Base-by-base conservation (phyloP, 2,888 invertebrate species). In the Phaedon cochleariae region DNA sequence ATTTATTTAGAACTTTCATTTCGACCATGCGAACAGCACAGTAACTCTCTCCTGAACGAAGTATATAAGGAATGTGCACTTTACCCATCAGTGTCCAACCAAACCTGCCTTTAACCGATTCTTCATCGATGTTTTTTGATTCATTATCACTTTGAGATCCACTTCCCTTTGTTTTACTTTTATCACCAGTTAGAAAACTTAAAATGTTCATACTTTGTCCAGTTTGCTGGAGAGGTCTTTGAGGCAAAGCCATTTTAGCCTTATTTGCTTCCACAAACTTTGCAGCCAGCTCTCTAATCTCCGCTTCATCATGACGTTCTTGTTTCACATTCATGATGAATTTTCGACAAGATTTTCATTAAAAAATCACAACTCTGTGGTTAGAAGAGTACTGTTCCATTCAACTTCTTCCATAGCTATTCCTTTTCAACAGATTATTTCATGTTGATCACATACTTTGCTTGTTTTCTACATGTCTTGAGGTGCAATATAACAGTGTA, bases 11-110 rank as follows among this genome's bases (percentile, higher is more conserved):
- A 52, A 96, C 87, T 83, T 96, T 96, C 78, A 91, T 89, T 83
- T 97, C 97, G 21, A 97, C 93, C 90, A 97, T 96, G 61, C 96
- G 88, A 58, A 97, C 96, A n/a, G 96, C 93, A 80, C 95, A 94
- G 82, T 94, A 97, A 81, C 92, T 92, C 80, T 94, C 94, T 17
- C 90, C 88, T 58, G 90, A 89, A 18, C 97, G 88, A 79, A 92
- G 90, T 72, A 97, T 93, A 82, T 93, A 96, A 0, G 97, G 97
- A 79, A 97, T 93, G 82, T 91, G 90, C 74, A 89, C 90, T 78
- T 92, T 92, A 68, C 94, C 95, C 55, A 97, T 89, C 75, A 91
- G 91, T 66, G 92, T 91, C 97, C 97, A 97, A 59, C 96, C 96
- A 82, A 97, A 97, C 77, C 93, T 90, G 45, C 93, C 92, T 76